These are phyloP conservation scores for Corvus cornix DNA, from an alignment of 2,113 vertebrate species.

Conservation along the genomic window DNA sequence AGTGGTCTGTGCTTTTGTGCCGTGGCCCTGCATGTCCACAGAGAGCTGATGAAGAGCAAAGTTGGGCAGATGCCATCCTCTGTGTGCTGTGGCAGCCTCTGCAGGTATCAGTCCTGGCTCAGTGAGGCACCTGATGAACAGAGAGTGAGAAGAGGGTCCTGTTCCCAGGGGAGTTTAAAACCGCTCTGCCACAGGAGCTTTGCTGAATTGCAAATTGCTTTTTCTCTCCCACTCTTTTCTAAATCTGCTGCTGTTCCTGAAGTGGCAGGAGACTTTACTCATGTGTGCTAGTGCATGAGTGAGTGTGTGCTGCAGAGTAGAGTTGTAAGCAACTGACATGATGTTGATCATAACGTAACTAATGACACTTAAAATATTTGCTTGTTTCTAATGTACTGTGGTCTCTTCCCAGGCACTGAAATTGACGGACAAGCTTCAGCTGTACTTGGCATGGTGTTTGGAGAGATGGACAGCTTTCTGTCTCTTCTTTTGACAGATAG, in stretches of 20 bases:
- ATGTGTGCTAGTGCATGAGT: neutral
- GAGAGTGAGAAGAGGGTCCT: neutral
- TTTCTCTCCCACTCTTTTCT: constrained; percentile 17
- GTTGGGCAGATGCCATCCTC: neutral
- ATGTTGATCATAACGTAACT: neutral
- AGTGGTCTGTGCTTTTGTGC: neutral
- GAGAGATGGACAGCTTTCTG: neutral
- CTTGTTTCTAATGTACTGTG: neutral
- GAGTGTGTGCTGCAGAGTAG: neutral
- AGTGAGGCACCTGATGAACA: neutral
- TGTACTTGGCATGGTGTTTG: neutral
- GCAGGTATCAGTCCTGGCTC: neutral
- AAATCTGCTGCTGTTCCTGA: neutral
- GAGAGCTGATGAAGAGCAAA: neutral
- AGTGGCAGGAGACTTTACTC: neutral
- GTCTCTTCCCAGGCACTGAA: neutral
- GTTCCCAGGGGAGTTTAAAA: neutral
- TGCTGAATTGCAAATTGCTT: neutral
- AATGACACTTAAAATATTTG: neutral
- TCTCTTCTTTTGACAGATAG: neutral
- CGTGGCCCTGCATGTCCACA: neutral
- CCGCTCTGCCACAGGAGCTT: neutral
- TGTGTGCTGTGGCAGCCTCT: neutral
- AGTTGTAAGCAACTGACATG: neutral
- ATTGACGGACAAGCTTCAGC: neutral